Percentiles rank a stretch among this genome's conserved stretches.
Conservation (phyloP, 2,888 invertebrate genomes). For the Drosophila yooni region DNA sequence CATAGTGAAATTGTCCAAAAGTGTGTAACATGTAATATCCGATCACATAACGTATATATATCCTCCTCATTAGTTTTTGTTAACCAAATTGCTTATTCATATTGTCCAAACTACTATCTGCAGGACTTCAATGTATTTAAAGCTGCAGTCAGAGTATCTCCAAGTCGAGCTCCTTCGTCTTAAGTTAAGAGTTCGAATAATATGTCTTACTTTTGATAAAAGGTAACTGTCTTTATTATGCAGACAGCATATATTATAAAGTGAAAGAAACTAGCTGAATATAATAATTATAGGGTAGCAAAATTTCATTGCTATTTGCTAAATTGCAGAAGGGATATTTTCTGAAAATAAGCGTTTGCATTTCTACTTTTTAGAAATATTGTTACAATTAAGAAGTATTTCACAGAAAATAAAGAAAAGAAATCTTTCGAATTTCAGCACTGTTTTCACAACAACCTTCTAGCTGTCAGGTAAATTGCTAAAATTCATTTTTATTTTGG, state of each 20-base stretch:
- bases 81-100: background rate
- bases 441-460: background rate
- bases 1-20: background rate
- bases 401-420: background rate
- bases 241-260: background rate
- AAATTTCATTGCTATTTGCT: background rate
- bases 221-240: too few relatives aligned
- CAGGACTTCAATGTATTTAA: background rate
- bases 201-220: background rate
- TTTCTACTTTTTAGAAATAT: background rate
- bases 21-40: background rate
- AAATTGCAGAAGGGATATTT: background rate
- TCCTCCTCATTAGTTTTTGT: fast-evolving
- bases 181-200: background rate
- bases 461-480: background rate
- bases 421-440: background rate
- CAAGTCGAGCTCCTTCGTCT: background rate
- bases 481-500: background rate
- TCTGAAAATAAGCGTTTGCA: background rate
- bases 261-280: background rate
- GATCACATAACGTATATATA: background rate
- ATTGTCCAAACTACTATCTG: background rate
- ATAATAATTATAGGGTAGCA: background rate
- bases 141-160: background rate
- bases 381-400: background rate